phyloP scores from a whole-genome alignment of 2,797 vertebrate species.

The Mus spretus region DNA sequence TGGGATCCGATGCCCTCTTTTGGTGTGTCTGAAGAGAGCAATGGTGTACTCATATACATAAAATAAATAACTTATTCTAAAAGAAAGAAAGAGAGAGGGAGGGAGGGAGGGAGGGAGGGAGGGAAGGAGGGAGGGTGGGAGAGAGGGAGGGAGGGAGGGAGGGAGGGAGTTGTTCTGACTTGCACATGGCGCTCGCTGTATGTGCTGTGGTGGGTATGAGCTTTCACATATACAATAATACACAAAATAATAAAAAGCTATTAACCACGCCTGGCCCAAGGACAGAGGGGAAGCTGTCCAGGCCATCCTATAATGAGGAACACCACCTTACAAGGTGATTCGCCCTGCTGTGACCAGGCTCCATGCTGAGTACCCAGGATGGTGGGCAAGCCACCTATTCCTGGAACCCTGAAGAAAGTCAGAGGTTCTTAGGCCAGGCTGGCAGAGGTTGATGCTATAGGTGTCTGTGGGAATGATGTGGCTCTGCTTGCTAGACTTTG shows the following conservation, averaged over 20 bases:
- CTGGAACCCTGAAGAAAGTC: neutral
- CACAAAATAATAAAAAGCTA: neutral
- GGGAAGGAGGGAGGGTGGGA: too few species aligned
- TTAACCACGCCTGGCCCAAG: neutral
- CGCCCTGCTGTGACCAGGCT: neutral
- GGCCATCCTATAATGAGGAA: accelerated
- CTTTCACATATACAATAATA: neutral
- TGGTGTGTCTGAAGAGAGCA: too few species aligned
- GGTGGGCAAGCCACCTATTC: neutral
- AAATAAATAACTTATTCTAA: too few species aligned
- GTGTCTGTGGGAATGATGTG: neutral
- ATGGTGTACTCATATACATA: too few species aligned
- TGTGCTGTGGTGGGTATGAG: neutral
- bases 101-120: too few species aligned
- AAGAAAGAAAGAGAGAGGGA: too few species aligned
- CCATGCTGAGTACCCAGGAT: neutral
- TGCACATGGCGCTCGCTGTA: too few species aligned
- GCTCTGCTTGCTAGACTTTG: neutral
- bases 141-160: too few species aligned
- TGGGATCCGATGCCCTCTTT: too few species aligned
- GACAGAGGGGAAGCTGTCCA: neutral
- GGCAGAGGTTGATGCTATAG: neutral
- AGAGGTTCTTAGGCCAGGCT: neutral
- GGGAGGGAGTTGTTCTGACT: neutral
- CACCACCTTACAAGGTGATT: neutral